These are phyloP conservation scores for Cecidostiba fungosa DNA, from an alignment of 2,888 invertebrate genomes.

Conservation along the genomic window DNA sequence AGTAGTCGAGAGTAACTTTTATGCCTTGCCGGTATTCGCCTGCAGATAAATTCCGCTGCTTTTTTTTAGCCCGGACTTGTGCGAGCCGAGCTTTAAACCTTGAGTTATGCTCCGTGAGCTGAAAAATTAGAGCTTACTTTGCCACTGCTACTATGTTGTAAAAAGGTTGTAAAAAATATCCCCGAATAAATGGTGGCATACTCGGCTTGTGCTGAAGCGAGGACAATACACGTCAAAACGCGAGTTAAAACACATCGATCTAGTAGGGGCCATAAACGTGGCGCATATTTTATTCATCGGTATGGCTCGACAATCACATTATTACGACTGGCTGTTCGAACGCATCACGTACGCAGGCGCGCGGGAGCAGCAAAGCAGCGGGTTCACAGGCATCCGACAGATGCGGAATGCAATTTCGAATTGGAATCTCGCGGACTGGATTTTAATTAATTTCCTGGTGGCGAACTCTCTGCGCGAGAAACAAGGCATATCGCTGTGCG, in stretches of 20 bases:
- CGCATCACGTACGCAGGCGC: constrained; percentile 17
- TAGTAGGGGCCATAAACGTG: background rate
- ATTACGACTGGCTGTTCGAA: constrained; percentile 36
- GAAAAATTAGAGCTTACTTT: constrained; percentile 31
- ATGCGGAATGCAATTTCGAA: constrained; percentile 56
- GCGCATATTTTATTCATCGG: constrained; percentile 6
- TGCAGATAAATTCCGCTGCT: constrained; percentile 11
- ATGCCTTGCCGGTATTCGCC: constrained; percentile 24
- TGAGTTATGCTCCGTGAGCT: constrained; percentile 35
- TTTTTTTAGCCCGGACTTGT: background rate
- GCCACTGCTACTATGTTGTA: background rate
- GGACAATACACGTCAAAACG: background rate
- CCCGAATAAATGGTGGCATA: no score
- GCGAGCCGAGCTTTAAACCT: constrained; percentile 7
- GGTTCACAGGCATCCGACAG: constrained; percentile 12
- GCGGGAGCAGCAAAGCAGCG: background rate
- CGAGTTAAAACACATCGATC: background rate
- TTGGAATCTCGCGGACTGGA: constrained; percentile 49
- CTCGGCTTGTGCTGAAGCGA: background rate
- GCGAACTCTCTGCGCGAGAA: constrained; percentile 8
- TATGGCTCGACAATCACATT: constrained; percentile 12
- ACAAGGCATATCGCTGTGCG: background rate
- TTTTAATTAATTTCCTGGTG: constrained; percentile 50
- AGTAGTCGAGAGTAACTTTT: constrained; percentile 37
- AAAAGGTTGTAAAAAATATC: background rate